Percentiles rank a stretch among this genome's conserved stretches.
phyloP scores from a whole-genome alignment of 1,140 invertebrate species.

The Euwallacea fornicatus region DNA sequence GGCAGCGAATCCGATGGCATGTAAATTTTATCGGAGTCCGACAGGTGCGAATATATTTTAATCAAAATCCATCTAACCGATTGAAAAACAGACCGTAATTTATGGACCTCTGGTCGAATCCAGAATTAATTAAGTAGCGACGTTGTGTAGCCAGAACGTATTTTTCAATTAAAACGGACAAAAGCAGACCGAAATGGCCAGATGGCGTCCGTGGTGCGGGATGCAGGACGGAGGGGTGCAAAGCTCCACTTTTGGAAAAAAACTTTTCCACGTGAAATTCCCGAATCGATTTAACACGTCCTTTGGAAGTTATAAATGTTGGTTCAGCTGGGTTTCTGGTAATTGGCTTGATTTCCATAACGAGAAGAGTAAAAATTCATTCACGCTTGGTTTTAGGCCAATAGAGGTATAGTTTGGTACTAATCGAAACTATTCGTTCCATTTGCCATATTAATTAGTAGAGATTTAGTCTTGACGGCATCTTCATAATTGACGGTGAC shows the following conservation, averaged over 20 bases:
- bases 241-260: constrained; percentile 6
- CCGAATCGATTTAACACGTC: constrained; percentile 3
- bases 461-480: too few species aligned
- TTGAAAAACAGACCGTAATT: constrained; percentile 12
- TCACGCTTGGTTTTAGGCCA: too few species aligned
- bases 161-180: constrained; percentile 22
- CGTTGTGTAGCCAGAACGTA: constrained; percentile 6
- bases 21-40: too few species aligned
- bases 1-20: too few species aligned
- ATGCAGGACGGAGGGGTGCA: neutral
- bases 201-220: neutral
- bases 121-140: constrained; percentile 17
- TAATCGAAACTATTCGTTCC: too few species aligned
- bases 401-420: too few species aligned
- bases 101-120: constrained; percentile 12
- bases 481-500: too few species aligned
- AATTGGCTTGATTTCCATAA: too few species aligned
- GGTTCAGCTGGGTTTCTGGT: neutral
- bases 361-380: too few species aligned
- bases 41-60: neutral
- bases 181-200: constrained; percentile 11
- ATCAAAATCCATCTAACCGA: neutral
- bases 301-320: constrained; percentile 4
- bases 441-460: too few species aligned
- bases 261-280: constrained; percentile 2